Conservation (phyloP, 2,797 vertebrate species). For the Menidia menidia region DNA sequence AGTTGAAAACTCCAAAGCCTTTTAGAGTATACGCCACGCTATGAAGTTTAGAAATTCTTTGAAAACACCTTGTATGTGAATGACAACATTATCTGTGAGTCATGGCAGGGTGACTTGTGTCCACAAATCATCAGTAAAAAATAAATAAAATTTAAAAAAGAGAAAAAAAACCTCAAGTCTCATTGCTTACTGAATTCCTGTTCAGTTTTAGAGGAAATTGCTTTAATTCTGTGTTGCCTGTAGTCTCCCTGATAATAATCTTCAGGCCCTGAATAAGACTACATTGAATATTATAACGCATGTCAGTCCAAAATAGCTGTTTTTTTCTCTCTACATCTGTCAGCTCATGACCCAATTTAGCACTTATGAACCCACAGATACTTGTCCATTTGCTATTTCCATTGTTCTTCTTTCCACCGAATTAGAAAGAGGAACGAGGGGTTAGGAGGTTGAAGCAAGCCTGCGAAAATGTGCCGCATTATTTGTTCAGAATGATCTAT, state of each 20-base stretch:
- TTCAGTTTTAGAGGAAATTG: neutral
- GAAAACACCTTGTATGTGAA: slow-evolving; percentile 19
- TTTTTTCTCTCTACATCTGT: slow-evolving; percentile 13
- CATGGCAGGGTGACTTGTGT: slow-evolving; percentile 25
- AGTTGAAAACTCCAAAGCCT: too few species aligned
- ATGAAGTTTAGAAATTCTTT: slow-evolving; percentile 28
- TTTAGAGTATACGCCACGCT: neutral
- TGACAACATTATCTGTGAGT: slow-evolving; percentile 51
- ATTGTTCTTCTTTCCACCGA: slow-evolving; percentile 54
- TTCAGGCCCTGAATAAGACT: neutral
- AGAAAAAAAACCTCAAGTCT: neutral
- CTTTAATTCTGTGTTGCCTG: neutral
- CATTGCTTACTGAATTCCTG: neutral
- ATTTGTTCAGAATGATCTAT: too few species aligned
- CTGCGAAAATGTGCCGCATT: slow-evolving; percentile 45
- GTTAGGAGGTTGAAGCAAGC: slow-evolving; percentile 37
- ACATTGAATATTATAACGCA: neutral
- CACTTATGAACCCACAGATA: slow-evolving; percentile 41
- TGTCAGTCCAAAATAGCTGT: neutral
- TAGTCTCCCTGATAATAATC: neutral
- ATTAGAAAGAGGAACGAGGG: slow-evolving; percentile 58
- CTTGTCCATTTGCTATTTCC: slow-evolving; percentile 16
- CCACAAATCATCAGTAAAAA: slow-evolving; percentile 3
- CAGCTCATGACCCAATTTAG: slow-evolving; percentile 13
- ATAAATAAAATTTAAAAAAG: too few species aligned